Conservation (phyloP, 2,797 vertebrate genomes). For the Acipenser transmontanus region DNA sequence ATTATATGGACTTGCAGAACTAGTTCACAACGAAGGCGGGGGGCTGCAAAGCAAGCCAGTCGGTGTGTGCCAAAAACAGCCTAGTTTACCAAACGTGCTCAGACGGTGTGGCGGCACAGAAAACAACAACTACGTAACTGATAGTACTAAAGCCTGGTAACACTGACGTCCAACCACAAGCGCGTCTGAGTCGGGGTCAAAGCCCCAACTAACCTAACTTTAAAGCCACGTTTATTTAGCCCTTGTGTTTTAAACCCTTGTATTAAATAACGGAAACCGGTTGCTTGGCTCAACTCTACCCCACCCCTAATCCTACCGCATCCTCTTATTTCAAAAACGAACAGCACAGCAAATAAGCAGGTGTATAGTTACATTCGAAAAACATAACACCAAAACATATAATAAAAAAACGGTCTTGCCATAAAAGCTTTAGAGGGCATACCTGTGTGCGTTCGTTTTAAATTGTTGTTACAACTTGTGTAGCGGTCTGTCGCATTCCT, state of each 20-base stretch:
- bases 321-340: neutral
- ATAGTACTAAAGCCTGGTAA: neutral
- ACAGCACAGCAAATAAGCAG: neutral
- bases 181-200: neutral
- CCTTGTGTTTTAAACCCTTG: neutral
- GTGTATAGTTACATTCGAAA: neutral
- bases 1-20: too few species aligned
- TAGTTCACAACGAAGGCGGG: too few species aligned
- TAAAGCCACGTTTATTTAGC: too few species aligned
- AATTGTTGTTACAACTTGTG: constrained; percentile 17
- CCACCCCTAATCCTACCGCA: constrained; percentile 16
- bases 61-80: too few species aligned
- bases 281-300: constrained; percentile 40
- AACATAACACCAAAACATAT: neutral
- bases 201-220: neutral
- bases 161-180: neutral
- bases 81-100: neutral
- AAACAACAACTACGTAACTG: too few species aligned
- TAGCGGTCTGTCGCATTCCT: constrained; percentile 1
- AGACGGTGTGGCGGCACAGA: neutral
- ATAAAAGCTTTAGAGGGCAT: constrained; percentile 12
- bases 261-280: constrained; percentile 31
- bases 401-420: constrained; percentile 3
- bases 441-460: constrained; percentile 27
- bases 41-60: too few species aligned